phyloP scores from a whole-genome alignment of 2,888 invertebrate genomes.

The Acheta domesticus region DNA sequence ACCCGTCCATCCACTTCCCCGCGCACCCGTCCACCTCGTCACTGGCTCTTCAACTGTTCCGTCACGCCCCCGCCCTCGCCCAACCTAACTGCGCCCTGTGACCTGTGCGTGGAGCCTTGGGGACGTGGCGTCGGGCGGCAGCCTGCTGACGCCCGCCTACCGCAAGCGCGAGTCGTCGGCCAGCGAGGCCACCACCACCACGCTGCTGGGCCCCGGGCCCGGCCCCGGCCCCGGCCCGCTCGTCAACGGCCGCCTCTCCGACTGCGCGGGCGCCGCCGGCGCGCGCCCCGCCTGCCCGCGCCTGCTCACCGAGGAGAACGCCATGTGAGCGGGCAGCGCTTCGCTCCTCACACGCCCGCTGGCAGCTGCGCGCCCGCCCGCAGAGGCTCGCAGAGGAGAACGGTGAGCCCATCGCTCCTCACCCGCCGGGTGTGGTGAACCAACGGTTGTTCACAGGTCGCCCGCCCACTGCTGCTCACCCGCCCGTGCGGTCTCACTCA shows the following conservation, averaged over 20 bases:
- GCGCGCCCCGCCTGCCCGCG: slow-evolving; percentile 26
- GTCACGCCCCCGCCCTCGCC: neutral
- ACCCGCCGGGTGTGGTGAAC: too few species aligned
- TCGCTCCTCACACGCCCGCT: slow-evolving; percentile 45
- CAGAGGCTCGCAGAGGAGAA: neutral
- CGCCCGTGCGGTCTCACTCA: neutral
- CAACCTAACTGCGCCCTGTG: neutral
- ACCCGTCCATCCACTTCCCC: too few species aligned
- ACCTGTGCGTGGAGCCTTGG: neutral
- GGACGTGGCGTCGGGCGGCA: neutral
- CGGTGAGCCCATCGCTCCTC: too few species aligned
- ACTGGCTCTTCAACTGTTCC: too few species aligned
- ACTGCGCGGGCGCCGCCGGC: slow-evolving; percentile 23
- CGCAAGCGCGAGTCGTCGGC: slow-evolving; percentile 74
- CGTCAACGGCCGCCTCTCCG: slow-evolving; percentile 36
- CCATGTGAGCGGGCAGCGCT: slow-evolving; percentile 28
- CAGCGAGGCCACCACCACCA: slow-evolving; percentile 76
- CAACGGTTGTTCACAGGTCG: slow-evolving; percentile 41
- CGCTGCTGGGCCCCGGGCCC: slow-evolving; percentile 57
- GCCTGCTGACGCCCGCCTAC: slow-evolving; percentile 43
- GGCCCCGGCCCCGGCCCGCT: slow-evolving; percentile 50
- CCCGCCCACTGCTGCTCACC: slow-evolving; percentile 40
- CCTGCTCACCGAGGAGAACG: slow-evolving; percentile 34
- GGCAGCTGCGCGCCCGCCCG: slow-evolving; percentile 11
- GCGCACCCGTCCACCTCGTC: too few species aligned